Conservation (phyloP, 2,113 vertebrate genomes). For the Athene noctua region DNA sequence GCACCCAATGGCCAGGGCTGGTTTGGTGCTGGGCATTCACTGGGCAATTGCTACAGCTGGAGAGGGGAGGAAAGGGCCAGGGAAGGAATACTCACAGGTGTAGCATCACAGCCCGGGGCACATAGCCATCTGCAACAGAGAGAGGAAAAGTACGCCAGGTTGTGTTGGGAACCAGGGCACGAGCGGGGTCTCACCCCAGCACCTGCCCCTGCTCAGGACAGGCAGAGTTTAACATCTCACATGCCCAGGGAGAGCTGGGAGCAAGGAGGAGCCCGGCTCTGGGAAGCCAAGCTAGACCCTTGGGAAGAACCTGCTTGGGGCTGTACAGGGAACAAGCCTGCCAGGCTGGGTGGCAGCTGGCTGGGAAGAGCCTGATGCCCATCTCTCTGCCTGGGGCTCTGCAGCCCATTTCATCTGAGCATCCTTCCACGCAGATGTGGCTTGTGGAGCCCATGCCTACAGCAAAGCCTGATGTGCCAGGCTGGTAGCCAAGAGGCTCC, state of each 20-base stretch:
- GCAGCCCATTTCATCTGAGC: background rate
- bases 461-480: background rate
- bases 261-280: background rate
- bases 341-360: background rate
- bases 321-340: background rate
- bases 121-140: conserved; percentile 49
- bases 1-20: background rate
- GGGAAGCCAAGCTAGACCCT: background rate
- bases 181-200: fast-evolving
- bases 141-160: background rate
- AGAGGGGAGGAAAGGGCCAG: background rate
- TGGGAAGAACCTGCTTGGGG: background rate
- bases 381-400: background rate
- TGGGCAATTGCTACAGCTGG: background rate
- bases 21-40: background rate
- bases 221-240: background rate
- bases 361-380: background rate
- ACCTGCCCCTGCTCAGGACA: background rate
- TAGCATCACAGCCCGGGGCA: conserved; percentile 29
- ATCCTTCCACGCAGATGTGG: background rate
- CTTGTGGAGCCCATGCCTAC: fast-evolving
- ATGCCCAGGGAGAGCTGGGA: background rate
- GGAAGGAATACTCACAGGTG: conserved; percentile 49
- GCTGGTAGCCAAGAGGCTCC: background rate
- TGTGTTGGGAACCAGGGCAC: background rate